These are phyloP conservation scores for Idris sp. DNA, from an alignment of 1,140 invertebrate genomes.

Conservation along the genomic window DNA sequence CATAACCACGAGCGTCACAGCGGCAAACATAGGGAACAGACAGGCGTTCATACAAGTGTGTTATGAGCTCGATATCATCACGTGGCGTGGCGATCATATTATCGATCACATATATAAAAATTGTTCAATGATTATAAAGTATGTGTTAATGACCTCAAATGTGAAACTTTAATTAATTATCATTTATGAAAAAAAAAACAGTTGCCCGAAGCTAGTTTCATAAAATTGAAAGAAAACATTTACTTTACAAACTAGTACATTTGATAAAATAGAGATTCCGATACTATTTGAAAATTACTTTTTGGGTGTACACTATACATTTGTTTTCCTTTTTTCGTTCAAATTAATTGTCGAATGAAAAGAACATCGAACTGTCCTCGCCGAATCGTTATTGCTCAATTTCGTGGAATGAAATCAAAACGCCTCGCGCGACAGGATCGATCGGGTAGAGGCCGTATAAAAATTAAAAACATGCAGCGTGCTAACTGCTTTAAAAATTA, in stretches of 20 bases:
- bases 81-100: slow-evolving; percentile 71
- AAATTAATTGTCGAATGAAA: slow-evolving; percentile 22
- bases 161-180: too few relatives aligned
- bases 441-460: slow-evolving; percentile 61
- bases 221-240: too few relatives aligned
- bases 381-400: slow-evolving; percentile 16
- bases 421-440: slow-evolving; percentile 64
- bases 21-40: slow-evolving; percentile 79
- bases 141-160: slow-evolving; percentile 64
- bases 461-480: slow-evolving; percentile 75
- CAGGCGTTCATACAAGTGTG: slow-evolving; percentile 78
- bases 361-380: not conserved
- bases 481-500: slow-evolving; percentile 69
- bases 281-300: too few relatives aligned
- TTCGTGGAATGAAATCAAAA: slow-evolving; percentile 55
- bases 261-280: too few relatives aligned
- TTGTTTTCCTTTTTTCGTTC: too few relatives aligned
- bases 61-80: slow-evolving; percentile 75
- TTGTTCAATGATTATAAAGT: slow-evolving; percentile 55
- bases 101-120: slow-evolving; percentile 65
- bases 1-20: slow-evolving; percentile 79
- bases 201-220: too few relatives aligned
- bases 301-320: too few relatives aligned
- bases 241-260: too few relatives aligned
- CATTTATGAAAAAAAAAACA: too few relatives aligned